A percentile compares a stretch with the other conserved stretches of the same genome.
phyloP scores from a whole-genome alignment of 2,797 vertebrate species.

The Pangasius sanitwongsei region DNA sequence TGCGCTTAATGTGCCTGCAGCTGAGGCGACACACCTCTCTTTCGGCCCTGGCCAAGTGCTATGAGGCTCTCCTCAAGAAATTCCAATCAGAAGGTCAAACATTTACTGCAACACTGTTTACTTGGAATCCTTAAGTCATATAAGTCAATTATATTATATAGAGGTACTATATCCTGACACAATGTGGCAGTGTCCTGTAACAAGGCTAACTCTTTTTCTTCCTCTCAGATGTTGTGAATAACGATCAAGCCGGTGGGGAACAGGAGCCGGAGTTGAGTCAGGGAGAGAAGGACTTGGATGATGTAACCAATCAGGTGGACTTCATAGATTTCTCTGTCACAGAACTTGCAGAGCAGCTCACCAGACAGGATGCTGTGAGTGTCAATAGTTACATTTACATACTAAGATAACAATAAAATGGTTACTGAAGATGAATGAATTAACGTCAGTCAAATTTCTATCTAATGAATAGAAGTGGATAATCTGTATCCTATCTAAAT shows the following conservation, averaged over 20 bases:
- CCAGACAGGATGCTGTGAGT: conserved; percentile 82
- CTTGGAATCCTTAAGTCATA: background rate
- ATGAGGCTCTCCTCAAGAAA: conserved; percentile 73
- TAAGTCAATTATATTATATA: background rate
- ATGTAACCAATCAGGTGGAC: conserved; percentile 43
- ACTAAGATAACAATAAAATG: background rate
- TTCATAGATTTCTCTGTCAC: conserved; percentile 77
- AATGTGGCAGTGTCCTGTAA: background rate
- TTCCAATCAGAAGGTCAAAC: conserved; percentile 70
- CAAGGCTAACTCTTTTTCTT: background rate
- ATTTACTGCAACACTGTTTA: background rate
- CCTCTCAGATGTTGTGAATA: conserved; percentile 56
- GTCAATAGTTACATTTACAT: background rate
- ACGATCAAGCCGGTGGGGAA: background rate
- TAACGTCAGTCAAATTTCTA: background rate
- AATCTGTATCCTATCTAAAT: background rate
- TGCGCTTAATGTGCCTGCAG: conserved; percentile 71
- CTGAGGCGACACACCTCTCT: conserved; percentile 69
- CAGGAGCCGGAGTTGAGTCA: conserved; percentile 49
- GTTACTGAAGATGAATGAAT: background rate
- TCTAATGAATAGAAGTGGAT: background rate
- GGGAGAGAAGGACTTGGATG: conserved; percentile 44
- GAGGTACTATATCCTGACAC: background rate
- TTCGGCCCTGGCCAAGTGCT: conserved; percentile 66
- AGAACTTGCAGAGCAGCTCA: conserved; percentile 85